Percentiles rank a stretch among this genome's conserved stretches.
phyloP scores from a whole-genome alignment of 2,797 vertebrate species.

The Florisuga fusca region DNA sequence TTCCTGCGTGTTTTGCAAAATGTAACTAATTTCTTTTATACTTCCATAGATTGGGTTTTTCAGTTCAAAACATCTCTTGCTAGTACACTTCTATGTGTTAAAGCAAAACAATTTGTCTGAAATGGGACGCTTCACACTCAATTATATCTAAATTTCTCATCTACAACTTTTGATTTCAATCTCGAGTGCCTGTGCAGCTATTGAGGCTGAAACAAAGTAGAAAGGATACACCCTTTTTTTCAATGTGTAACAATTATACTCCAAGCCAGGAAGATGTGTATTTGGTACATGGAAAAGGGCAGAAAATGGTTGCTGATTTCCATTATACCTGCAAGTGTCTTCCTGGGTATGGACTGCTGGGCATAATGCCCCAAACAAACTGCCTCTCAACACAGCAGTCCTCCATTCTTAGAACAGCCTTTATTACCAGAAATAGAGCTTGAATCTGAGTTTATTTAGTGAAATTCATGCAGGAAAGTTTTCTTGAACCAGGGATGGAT shows the following conservation, averaged over 20 bases:
- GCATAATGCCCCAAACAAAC: neutral
- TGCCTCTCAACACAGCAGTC: neutral
- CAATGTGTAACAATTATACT: constrained; percentile 64
- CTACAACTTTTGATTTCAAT: constrained; percentile 72
- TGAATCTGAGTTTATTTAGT: neutral
- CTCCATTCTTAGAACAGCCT: neutral
- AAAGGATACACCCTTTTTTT: constrained; percentile 63
- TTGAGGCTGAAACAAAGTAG: constrained; percentile 58
- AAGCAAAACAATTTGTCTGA: constrained; percentile 68
- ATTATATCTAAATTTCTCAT: constrained; percentile 73
- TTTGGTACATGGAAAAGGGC: neutral
- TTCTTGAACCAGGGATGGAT: neutral
- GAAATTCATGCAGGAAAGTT: neutral
- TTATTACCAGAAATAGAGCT: neutral
- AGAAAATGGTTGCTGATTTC: neutral
- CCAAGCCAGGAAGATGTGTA: neutral
- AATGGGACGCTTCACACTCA: constrained; percentile 70
- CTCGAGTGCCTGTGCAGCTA: constrained; percentile 51
- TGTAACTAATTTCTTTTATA: constrained; percentile 73
- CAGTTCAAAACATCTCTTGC: constrained; percentile 70
- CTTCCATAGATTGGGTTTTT: constrained; percentile 71
- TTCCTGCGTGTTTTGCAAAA: constrained; percentile 62
- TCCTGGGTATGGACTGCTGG: neutral
- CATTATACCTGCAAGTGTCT: neutral
- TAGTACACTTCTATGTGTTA: constrained; percentile 57